phyloP scores from a whole-genome alignment of 2,888 invertebrate genomes.

The Polydrusus pterygomalis region DNA sequence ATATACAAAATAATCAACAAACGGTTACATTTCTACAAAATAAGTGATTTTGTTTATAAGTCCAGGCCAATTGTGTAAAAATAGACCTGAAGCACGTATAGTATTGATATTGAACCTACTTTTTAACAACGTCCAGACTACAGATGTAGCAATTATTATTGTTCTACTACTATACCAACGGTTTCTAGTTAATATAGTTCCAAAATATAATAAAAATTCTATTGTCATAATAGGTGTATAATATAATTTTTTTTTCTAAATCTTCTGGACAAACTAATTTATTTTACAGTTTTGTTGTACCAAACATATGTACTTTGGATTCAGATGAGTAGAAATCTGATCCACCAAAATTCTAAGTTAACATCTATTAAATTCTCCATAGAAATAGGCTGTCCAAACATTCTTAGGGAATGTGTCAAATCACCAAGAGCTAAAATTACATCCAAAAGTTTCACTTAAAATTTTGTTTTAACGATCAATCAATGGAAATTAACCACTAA shows the following conservation, averaged over 20 bases:
- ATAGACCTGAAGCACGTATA: slow-evolving; percentile 60
- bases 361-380: slow-evolving; percentile 46
- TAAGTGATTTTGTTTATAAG: slow-evolving; percentile 60
- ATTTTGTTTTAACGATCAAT: background rate
- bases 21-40: slow-evolving; percentile 62
- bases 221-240: slow-evolving; percentile 70
- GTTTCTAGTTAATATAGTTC: slow-evolving; percentile 66
- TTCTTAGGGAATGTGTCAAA: background rate
- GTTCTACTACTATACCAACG: slow-evolving; percentile 69
- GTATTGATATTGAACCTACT: slow-evolving; percentile 57
- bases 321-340: slow-evolving; percentile 23
- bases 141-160: slow-evolving; percentile 67
- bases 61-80: slow-evolving; percentile 61
- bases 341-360: slow-evolving; percentile 42
- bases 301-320: slow-evolving; percentile 45
- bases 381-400: slow-evolving; percentile 15
- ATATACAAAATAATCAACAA: slow-evolving; percentile 64
- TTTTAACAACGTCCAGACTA: slow-evolving; percentile 64
- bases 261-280: slow-evolving; percentile 62
- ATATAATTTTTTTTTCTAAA: slow-evolving; percentile 62
- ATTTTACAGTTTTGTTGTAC: slow-evolving; percentile 48
- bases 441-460: background rate
- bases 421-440: slow-evolving; percentile 18
- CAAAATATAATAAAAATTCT: slow-evolving; percentile 71
- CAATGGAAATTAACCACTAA: no score